Evolutionary conservation across 2,113 vertebrate species (phyloP).

Genomic region (Callocephalon fimbriatum): DNA sequence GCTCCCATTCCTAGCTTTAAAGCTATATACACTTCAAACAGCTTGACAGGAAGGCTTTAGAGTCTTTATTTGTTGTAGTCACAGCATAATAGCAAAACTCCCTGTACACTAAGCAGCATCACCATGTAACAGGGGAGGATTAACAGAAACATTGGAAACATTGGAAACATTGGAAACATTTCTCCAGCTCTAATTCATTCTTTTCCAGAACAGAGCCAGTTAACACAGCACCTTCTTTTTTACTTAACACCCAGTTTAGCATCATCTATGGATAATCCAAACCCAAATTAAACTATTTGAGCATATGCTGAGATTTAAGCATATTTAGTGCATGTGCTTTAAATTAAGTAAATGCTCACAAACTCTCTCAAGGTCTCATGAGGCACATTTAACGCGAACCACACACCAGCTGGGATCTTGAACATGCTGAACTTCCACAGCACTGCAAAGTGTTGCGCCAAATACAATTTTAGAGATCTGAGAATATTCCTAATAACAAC

Average conservation of each 20-base stretch:
- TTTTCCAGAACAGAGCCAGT: background rate
- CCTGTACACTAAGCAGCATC: background rate
- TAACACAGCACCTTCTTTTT: background rate
- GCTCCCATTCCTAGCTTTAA: background rate
- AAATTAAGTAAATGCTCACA: background rate
- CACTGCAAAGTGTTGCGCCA: background rate
- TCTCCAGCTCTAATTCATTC: background rate
- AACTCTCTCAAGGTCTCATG: background rate
- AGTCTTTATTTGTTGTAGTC: background rate
- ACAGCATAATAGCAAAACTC: background rate
- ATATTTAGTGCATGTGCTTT: background rate
- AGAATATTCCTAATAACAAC: background rate
- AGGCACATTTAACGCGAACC: background rate
- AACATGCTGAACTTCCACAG: background rate
- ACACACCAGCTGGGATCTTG: background rate
- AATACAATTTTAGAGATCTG: background rate
- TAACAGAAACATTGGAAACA: background rate
- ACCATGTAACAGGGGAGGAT: background rate
- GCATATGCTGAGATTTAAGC: background rate
- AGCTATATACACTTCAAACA: background rate
- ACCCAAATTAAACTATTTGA: background rate
- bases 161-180: background rate
- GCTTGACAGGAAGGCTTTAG: background rate
- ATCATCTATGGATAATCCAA: background rate
- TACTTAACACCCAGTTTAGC: background rate